Percentiles rank a stretch among this genome's conserved stretches.
These are phyloP conservation scores for Semotilus atromaculatus DNA, from an alignment of 2,797 vertebrate genomes.

Conservation along the genomic window DNA sequence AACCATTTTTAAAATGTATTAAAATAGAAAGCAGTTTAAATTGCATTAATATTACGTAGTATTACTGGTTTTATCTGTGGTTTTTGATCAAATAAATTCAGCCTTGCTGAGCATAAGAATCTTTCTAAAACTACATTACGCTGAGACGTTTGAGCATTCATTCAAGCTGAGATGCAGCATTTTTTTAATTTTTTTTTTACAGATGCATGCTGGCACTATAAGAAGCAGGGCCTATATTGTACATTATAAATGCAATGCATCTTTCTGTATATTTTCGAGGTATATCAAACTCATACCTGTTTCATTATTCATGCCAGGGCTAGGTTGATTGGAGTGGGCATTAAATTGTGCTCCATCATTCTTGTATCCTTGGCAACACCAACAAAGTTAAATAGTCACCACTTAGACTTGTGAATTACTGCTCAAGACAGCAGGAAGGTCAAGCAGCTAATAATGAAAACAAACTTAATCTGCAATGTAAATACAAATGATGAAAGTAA, in stretches of 20 bases:
- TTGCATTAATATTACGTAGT: too few species aligned
- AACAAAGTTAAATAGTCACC: slow-evolving; percentile 18
- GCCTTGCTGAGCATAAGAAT: too few species aligned
- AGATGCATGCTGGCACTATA: neutral
- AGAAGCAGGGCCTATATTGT: neutral
- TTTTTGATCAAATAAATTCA: too few species aligned
- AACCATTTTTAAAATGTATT: too few species aligned
- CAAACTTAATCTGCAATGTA: slow-evolving; percentile 26
- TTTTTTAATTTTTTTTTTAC: neutral
- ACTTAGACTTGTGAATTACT: slow-evolving; percentile 22
- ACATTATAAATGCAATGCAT: neutral
- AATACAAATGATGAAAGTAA: slow-evolving; percentile 28
- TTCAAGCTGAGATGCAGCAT: neutral
- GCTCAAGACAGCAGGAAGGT: slow-evolving; percentile 27
- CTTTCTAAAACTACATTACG: too few species aligned
- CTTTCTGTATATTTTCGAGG: neutral
- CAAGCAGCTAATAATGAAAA: slow-evolving; percentile 32
- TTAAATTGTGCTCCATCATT: slow-evolving; percentile 18
- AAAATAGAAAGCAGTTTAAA: too few species aligned
- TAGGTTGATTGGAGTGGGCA: slow-evolving; percentile 36
- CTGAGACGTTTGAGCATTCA: neutral
- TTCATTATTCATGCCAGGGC: slow-evolving; percentile 15
- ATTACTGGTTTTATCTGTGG: too few species aligned
- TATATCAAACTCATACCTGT: slow-evolving; percentile 21
- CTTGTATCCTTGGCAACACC: slow-evolving; percentile 41